Percentiles rank a stretch among this genome's conserved stretches.
phyloP scores from a whole-genome alignment of 2,797 vertebrate genomes.

The Malurus splendens region DNA sequence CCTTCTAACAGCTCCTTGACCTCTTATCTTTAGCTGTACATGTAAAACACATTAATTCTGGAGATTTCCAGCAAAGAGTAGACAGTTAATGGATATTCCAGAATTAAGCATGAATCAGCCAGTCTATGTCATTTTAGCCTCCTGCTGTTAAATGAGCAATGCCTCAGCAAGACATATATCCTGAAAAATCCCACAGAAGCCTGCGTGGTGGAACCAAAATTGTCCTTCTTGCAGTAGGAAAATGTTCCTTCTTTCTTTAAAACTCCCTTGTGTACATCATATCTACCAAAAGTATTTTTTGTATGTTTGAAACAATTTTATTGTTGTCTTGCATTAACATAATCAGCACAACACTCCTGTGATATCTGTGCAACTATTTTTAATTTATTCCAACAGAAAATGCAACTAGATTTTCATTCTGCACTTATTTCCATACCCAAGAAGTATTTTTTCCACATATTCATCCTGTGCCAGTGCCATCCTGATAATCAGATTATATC shows the following conservation, averaged over 20 bases:
- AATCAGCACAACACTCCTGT: not conserved
- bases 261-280: not conserved
- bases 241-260: not conserved
- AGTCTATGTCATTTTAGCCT: not conserved
- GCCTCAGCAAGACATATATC: not conserved
- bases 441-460: not conserved
- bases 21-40: not conserved
- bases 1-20: not conserved
- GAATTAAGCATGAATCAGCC: not conserved
- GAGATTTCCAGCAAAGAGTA: not conserved
- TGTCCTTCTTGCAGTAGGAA: not conserved
- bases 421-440: not conserved
- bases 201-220: not conserved
- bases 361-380: not conserved
- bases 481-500: not conserved
- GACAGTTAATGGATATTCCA: not conserved
- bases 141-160: not conserved
- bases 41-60: not conserved
- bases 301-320: not conserved
- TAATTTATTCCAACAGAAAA: slow-evolving; percentile 4
- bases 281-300: not conserved
- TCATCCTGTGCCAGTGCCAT: not conserved
- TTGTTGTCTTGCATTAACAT: not conserved
- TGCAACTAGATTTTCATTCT: not conserved
- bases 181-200: not conserved